A percentile compares a stretch with the other conserved stretches of the same genome.
These are phyloP conservation scores for Mystacides longicornis DNA, from an alignment of 2,888 invertebrate species.

Conservation along the genomic window DNA sequence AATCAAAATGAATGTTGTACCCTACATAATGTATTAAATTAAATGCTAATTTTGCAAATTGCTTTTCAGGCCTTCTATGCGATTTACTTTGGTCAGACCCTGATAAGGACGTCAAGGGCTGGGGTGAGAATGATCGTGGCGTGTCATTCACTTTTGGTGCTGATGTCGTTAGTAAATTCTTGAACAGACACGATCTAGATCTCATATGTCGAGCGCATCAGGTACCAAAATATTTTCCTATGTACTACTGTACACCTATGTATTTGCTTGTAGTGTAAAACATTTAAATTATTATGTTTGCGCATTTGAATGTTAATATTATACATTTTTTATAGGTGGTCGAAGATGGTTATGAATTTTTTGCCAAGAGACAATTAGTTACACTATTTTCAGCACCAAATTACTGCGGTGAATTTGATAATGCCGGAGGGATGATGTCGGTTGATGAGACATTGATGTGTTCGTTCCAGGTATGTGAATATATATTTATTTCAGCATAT, in stretches of 20 bases:
- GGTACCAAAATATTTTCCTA: conserved; percentile 38
- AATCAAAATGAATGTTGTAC: too few relatives aligned
- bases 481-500: too few relatives aligned
- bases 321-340: conserved; percentile 59
- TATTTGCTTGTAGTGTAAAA: neutral
- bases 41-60: too few relatives aligned
- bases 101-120: conserved; percentile 88
- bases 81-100: conserved; percentile 97
- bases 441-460: conserved; percentile 99
- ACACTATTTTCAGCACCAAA: conserved; percentile 98
- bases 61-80: conserved; percentile 79
- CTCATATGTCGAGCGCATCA: conserved; percentile 97
- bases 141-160: conserved; percentile 98
- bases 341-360: conserved; percentile 99
- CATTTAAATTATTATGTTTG: conserved; percentile 5
- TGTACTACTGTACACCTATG: neutral
- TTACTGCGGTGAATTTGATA: conserved; percentile 97
- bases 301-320: conserved; percentile 7
- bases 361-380: conserved; percentile 95
- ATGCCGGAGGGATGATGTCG: conserved; percentile 99
- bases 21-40: too few relatives aligned
- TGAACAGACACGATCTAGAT: conserved; percentile 94
- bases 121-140: conserved; percentile 97
- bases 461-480: conserved; percentile 82
- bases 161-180: conserved; percentile 93